Conservation (phyloP, 2,888 invertebrate genomes). For the Pardosa pseudoannulata region DNA sequence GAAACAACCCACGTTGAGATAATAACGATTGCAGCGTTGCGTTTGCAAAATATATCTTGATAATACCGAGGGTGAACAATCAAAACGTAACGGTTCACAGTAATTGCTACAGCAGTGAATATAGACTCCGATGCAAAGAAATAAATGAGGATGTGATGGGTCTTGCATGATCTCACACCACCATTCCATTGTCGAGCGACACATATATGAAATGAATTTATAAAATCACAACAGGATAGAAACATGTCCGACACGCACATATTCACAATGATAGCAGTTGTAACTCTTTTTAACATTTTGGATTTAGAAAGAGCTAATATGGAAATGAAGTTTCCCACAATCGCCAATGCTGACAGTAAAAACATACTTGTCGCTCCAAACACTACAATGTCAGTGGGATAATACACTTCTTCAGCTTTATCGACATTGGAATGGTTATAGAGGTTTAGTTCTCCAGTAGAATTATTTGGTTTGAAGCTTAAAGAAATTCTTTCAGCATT, state of each 20-base stretch:
- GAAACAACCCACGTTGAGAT: conserved; percentile 86
- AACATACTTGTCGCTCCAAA: no score
- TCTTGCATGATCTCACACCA: conserved; percentile 86
- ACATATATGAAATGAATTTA: conserved; percentile 90
- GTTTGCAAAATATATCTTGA: conserved; percentile 82
- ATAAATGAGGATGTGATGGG: conserved; percentile 92
- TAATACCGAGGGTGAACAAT: conserved; percentile 57
- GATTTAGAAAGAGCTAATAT: conserved; percentile 87
- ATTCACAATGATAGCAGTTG: conserved; percentile 92
- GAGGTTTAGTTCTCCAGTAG: no score
- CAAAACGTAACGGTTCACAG: conserved; percentile 86
- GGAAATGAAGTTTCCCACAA: conserved; percentile 89
- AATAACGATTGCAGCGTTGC: conserved; percentile 81
- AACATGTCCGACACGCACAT: conserved; percentile 89
- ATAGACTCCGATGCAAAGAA: conserved; percentile 92
- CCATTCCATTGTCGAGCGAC: conserved; percentile 89
- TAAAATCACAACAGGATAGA: conserved; percentile 89
- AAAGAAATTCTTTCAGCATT: no score
- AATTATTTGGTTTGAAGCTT: no score
- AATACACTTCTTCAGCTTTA: no score
- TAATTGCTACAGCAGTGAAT: conserved; percentile 92
- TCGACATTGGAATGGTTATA: no score
- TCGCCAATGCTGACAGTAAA: conserved; percentile 86
- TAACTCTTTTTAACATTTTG: conserved; percentile 88
- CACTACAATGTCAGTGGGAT: no score